These are phyloP conservation scores for Adelognathus sp. DNA, from an alignment of 2,888 invertebrate species.

Conservation along the genomic window DNA sequence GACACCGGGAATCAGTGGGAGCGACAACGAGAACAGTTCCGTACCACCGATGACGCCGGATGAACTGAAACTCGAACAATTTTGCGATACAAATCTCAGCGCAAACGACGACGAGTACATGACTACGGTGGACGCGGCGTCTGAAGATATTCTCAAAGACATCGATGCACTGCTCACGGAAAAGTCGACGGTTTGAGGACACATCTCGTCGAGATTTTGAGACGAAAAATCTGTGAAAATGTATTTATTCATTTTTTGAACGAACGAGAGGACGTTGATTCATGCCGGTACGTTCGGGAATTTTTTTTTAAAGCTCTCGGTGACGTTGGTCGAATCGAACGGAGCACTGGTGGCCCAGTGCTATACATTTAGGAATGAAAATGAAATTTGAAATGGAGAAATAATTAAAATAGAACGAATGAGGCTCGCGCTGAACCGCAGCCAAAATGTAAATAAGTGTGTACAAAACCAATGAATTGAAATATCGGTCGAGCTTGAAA, in stretches of 20 bases:
- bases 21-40: constrained; percentile 39
- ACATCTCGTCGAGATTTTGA: too few relatives aligned
- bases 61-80: constrained; percentile 57
- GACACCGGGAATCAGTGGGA: not conserved
- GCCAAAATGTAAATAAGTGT: constrained; percentile 5
- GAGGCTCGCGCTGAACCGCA: constrained; percentile 8
- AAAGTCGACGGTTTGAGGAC: constrained; percentile 62
- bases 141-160: constrained; percentile 76
- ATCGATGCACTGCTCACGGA: constrained; percentile 76
- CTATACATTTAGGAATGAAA: constrained; percentile 11
- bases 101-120: constrained; percentile 70
- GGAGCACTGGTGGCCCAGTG: not conserved
- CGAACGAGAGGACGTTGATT: not conserved
- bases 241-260: too few relatives aligned
- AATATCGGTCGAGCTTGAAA: constrained; percentile 9
- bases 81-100: constrained; percentile 63
- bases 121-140: constrained; percentile 66
- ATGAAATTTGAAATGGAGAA: not conserved
- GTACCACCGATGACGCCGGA: constrained; percentile 34
- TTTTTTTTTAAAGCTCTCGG: too few relatives aligned
- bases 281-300: too few relatives aligned
- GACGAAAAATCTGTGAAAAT: not conserved
- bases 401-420: not conserved
- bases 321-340: not conserved
- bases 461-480: not conserved